Evolutionary conservation across 2,888 invertebrate genomes (phyloP), one percentile per base, ranked within the genome.

Genomic region (Andrena fulva): DNA sequence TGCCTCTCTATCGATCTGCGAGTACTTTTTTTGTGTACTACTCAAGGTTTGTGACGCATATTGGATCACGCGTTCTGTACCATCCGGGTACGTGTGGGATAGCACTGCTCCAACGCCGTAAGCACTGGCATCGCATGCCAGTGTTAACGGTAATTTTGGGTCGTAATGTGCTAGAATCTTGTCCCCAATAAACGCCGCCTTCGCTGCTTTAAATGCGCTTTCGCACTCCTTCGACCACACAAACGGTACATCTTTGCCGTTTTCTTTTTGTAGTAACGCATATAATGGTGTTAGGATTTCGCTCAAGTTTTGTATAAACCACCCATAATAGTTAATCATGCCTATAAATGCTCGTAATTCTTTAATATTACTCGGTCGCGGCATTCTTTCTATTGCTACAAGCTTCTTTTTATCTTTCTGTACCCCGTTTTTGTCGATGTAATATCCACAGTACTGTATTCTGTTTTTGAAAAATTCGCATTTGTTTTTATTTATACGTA

Each of bases 401-500:
- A 70, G 42, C 10, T 77, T 77, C 4, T 31, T 50, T 31, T 3
- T 7, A 0, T 42, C 70, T 33, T 70, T 56, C 10, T 70, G 76
- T 56, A 77, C 2, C 2, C 64, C 64, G 20, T 70, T 20, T 35
- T 52, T 69, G 1, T 76, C 35, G 1, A 76, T 76, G 2, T 12
- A 10, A 10, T 76, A 69, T 0, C 63, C 63, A 8, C 63, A 77
- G 48, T 77, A 77, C 0, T 50, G 8, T 12, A 70, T 70, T 48
- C 29, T 1, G 0, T 24, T 10, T 16, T 16, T 56, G n/a, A 77
- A 29, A 29, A 77, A 77, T 1, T 54, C 31, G 20, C 70, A 35
- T 75, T 75, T 76, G 12, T 69, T 29, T 4, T 4, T 16, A 42
- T 76, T 62, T 3, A 76, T 69, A 5, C 31, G 20, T 3, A 77